Conservation (phyloP, 2,797 vertebrate species). For the Setipinna tenuifilis region DNA sequence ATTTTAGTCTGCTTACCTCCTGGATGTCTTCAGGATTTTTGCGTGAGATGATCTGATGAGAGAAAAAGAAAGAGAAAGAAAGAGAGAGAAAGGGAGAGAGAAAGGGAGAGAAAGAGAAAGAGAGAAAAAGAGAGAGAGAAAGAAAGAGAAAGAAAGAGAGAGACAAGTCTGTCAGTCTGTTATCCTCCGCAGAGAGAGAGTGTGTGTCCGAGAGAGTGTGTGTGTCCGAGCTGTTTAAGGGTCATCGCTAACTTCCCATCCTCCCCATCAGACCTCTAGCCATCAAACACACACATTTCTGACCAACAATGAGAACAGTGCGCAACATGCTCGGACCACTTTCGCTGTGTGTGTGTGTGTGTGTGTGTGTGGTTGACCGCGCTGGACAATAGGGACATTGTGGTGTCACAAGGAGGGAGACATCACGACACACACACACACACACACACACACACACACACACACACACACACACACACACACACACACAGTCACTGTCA, state of each 20-base stretch:
- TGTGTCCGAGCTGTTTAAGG: no score
- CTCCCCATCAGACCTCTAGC: no score
- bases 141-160: conserved; percentile 22
- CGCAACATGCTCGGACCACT: neutral
- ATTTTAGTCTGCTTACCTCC: conserved; percentile 83
- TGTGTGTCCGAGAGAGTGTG: no score
- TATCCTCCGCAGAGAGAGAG: no score
- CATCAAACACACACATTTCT: neutral
- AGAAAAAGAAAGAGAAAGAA: conserved; percentile 25
- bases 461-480: conserved; percentile 34
- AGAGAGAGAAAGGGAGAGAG: neutral
- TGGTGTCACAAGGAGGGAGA: conserved; percentile 58
- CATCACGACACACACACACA: conserved; percentile 56
- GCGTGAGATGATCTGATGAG: conserved; percentile 90
- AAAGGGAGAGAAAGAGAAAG: conserved; percentile 27
- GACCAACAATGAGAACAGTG: neutral
- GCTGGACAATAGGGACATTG: conserved; percentile 69
- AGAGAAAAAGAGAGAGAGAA: conserved; percentile 24
- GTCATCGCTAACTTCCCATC: no score
- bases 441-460: conserved; percentile 31
- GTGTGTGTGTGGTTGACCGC: conserved; percentile 8
- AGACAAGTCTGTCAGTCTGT: no score
- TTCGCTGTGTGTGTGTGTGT: conserved; percentile 14
- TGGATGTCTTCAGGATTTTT: conserved; percentile 95
- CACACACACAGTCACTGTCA: neutral